phyloP scores from a whole-genome alignment of 1,140 invertebrate species.

The Cydia pomonella region DNA sequence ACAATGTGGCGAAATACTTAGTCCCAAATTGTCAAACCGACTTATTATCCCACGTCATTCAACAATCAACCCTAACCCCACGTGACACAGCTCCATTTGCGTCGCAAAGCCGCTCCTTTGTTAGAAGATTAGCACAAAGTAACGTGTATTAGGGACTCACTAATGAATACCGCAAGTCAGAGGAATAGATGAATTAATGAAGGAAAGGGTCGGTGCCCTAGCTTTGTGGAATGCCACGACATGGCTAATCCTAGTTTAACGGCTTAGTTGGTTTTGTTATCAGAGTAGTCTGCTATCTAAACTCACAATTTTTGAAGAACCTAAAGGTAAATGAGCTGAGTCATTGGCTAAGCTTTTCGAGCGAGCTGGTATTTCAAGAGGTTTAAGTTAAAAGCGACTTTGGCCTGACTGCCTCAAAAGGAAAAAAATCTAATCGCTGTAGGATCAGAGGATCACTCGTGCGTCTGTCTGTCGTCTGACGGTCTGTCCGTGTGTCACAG shows the following conservation, averaged over 20 bases:
- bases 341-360: no score
- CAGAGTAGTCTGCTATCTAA: no score
- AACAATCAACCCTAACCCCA: constrained; percentile 33
- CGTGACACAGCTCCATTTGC: constrained; percentile 39
- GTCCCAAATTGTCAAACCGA: constrained; percentile 54
- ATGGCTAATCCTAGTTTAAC: background rate
- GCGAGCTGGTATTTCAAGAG: no score
- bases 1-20: constrained; percentile 59
- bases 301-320: no score
- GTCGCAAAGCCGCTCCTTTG: constrained; percentile 44
- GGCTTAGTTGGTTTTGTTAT: no score
- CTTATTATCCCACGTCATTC: constrained; percentile 42
- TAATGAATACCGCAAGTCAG: constrained; percentile 70
- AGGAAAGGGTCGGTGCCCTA: background rate
- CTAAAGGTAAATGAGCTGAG: no score
- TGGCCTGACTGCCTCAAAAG: no score
- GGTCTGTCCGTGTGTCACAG: no score
- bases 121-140: constrained; percentile 67
- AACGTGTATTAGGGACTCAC: constrained; percentile 65
- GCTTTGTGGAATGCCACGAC: background rate
- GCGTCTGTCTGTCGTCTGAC: no score
- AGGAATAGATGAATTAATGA: constrained; percentile 1
- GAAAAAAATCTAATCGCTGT: no score
- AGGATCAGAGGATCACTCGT: no score
- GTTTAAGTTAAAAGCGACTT: no score